Evolutionary conservation across 2,888 invertebrate genomes (phyloP).

Genomic region (Trypoxylon attenuatum): DNA sequence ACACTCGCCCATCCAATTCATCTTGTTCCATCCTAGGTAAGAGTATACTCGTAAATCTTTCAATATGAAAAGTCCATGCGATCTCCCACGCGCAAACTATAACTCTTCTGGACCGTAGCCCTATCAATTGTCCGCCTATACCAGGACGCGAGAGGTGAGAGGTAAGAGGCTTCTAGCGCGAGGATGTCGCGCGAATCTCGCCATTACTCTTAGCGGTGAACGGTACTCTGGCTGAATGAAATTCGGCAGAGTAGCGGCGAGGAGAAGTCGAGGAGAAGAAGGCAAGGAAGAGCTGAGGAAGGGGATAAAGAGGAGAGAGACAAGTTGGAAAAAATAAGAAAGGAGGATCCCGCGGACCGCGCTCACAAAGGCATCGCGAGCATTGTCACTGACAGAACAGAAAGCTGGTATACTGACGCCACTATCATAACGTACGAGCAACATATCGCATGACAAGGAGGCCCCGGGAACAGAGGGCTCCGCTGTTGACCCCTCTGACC

Average conservation of each 20-base stretch:
- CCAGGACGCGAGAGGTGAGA: no score
- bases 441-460: constrained; percentile 70
- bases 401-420: constrained; percentile 53
- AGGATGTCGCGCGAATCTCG: not conserved
- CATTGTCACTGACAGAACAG: constrained; percentile 60
- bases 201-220: constrained; percentile 16
- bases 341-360: constrained; percentile 23
- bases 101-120: not conserved
- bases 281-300: not conserved
- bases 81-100: constrained; percentile 1
- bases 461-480: constrained; percentile 57
- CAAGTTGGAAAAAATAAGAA: constrained; percentile 7
- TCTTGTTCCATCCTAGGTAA: no score
- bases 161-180: constrained; percentile 4
- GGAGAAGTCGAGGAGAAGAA: not conserved
- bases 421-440: constrained; percentile 66
- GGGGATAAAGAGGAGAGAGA: not conserved
- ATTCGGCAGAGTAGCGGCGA: not conserved
- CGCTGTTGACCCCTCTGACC: constrained; percentile 68
- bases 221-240: constrained; percentile 14
- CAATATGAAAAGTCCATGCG: no score
- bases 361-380: constrained; percentile 49
- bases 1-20: no score
- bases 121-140: not conserved
- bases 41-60: no score